These are phyloP conservation scores for Crax fasciolata DNA, from an alignment of 2,797 vertebrate species.

Conservation along the genomic window DNA sequence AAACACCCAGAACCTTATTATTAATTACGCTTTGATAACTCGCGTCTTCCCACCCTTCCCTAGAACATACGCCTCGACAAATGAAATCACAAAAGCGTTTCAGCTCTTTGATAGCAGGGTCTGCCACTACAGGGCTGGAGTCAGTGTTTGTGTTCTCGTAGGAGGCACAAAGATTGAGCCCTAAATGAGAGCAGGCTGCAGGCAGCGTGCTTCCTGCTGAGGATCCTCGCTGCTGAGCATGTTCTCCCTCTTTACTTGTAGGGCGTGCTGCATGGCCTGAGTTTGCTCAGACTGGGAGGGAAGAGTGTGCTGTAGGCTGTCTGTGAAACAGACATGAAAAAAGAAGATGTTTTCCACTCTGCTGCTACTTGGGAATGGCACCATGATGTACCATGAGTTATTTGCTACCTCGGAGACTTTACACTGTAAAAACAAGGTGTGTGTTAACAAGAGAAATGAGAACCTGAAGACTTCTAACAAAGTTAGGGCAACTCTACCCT, in stretches of 20 bases:
- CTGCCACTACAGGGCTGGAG: neutral
- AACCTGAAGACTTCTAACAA: neutral
- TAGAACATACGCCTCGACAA: neutral
- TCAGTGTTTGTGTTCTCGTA: neutral
- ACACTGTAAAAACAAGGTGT: neutral
- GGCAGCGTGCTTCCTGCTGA: neutral
- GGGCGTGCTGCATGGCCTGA: neutral
- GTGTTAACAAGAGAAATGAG: neutral
- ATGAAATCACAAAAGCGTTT: neutral
- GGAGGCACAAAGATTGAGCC: neutral
- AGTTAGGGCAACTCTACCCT: neutral
- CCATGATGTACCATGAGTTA: neutral
- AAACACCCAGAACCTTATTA: neutral
- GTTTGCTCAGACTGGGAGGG: neutral
- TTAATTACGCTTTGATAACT: constrained; percentile 7
- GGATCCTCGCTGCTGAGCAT: neutral
- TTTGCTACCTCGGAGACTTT: neutral
- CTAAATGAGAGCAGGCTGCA: neutral
- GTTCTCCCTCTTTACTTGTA: neutral
- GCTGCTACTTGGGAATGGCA: neutral
- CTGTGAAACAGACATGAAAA: neutral
- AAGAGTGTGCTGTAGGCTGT: neutral
- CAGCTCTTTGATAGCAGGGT: neutral
- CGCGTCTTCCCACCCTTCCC: neutral
- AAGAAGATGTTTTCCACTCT: neutral